These are phyloP conservation scores for Sebastes fasciatus DNA, from an alignment of 2,113 vertebrate genomes.

Conservation along the genomic window DNA sequence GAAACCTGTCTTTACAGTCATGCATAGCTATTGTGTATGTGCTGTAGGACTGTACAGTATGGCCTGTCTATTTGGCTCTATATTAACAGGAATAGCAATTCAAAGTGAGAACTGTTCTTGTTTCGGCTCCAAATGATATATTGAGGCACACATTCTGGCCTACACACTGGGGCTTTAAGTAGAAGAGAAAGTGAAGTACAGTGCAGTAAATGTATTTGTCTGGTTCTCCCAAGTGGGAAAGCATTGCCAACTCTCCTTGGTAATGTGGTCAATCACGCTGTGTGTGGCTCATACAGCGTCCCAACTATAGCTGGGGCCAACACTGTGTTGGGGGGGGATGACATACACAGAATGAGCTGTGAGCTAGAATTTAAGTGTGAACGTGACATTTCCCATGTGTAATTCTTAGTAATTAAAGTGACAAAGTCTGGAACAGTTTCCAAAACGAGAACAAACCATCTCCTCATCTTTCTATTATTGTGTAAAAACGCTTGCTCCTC, in stretches of 20 bases:
- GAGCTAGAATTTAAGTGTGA: background rate
- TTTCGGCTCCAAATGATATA: conserved; percentile 37
- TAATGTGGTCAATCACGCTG: conserved; percentile 62
- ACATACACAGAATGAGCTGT: conserved; percentile 14
- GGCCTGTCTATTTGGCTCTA: conserved; percentile 9
- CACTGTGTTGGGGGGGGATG: background rate
- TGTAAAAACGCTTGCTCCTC: background rate
- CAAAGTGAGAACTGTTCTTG: conserved; percentile 33
- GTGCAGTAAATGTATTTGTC: conserved; percentile 61
- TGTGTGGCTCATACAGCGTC: conserved; percentile 26
- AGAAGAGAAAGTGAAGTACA: conserved; percentile 48
- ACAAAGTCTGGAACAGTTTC: background rate
- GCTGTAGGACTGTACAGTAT: background rate
- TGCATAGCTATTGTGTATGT: background rate
- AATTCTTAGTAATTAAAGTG: conserved; percentile 14
- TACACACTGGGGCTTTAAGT: conserved; percentile 43
- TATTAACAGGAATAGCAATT: conserved; percentile 34
- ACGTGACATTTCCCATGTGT: conserved; percentile 11
- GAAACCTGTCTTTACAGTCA: background rate
- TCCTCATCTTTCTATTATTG: background rate
- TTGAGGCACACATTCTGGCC: conserved; percentile 34
- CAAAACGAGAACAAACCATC: background rate
- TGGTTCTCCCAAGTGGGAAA: conserved; percentile 54
- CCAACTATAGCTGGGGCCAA: conserved; percentile 2
- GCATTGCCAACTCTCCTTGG: conserved; percentile 56